phyloP scores from a whole-genome alignment of 2,888 invertebrate species.

The Autographa gamma region DNA sequence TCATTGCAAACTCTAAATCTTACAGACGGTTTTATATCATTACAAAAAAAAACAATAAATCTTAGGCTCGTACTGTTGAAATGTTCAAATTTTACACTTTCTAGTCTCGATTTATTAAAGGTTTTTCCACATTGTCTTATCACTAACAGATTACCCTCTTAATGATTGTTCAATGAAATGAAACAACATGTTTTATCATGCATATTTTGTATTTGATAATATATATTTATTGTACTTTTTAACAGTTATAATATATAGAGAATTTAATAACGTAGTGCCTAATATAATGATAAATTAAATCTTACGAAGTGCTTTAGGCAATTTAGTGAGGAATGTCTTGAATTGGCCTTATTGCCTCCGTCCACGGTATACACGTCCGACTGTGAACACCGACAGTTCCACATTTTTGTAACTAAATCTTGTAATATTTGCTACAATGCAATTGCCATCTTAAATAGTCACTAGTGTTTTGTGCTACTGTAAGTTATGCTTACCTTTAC shows the following conservation, averaged over 20 bases:
- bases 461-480: slow-evolving; percentile 78
- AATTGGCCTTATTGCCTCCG: slow-evolving; percentile 81
- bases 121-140: slow-evolving; percentile 66
- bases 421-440: slow-evolving; percentile 57
- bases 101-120: slow-evolving; percentile 85
- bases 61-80: slow-evolving; percentile 75
- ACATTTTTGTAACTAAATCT: slow-evolving; percentile 44
- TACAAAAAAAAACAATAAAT: slow-evolving; percentile 12
- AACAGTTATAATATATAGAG: slow-evolving; percentile 48
- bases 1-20: too few species aligned
- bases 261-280: slow-evolving; percentile 50
- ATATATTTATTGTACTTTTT: slow-evolving; percentile 52
- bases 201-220: slow-evolving; percentile 41
- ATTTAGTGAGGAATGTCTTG: slow-evolving; percentile 53
- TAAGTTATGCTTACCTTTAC: slow-evolving; percentile 66
- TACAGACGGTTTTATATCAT: too few species aligned
- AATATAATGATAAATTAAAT: slow-evolving; percentile 49
- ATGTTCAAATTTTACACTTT: slow-evolving; percentile 78
- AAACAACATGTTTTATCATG: slow-evolving; percentile 41
- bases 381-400: slow-evolving; percentile 18
- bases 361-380: slow-evolving; percentile 59
- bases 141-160: slow-evolving; percentile 54
- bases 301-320: slow-evolving; percentile 54
- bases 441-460: slow-evolving; percentile 83
- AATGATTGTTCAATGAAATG: slow-evolving; percentile 35